Evolutionary conservation across 2,888 invertebrate species (phyloP), one percentile per base, ranked within the genome.

Genomic region (Xiphydria camelus): DNA sequence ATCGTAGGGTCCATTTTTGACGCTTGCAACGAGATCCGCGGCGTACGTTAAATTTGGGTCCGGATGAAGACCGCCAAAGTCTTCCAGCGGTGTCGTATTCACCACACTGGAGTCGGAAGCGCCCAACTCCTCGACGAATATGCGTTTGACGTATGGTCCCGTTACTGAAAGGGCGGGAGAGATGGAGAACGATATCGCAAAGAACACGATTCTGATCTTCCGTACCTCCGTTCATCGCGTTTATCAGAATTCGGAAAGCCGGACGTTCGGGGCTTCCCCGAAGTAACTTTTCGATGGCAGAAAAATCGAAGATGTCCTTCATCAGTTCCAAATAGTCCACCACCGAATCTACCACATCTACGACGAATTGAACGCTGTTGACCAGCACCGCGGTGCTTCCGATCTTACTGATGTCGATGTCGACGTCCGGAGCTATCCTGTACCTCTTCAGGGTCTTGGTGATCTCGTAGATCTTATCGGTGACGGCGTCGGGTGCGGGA

Each of bases 221-320:
- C 68, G 70, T 73, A 91, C 93, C 93, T 80, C 98, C 99, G 75
- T 91, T 90, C 91, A 99, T 91, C 10, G 91, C 84, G 77, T 99
- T 93, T 40, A 98, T 87, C 19, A 96, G 84, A 54, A 99, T 83
- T 64, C 90, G 88, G 68, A 96, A 86, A 0, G 88, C 84, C 37
- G 84, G 82, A 47, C 84, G 81, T 7, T 79, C 79, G 7, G 80
- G 76, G 4, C 82, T 80, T 22, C 91, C 91, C 43, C 84, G 81
- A 15, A 97, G 80, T 42, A 94, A 82, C 1, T 78, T 76, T 65
- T 83, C 87, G 45, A 99, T 83, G 66, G 85, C 83, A 31, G 77
- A 74, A 76, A 99, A 99, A 79, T 99, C 95, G 77, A 99, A 99
- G 57, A 99, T 96, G 62, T 89, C 87, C 76, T 94, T 92, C 97